Percentiles rank a stretch among this genome's conserved stretches.
Conservation (phyloP, 1,140 invertebrate species). For the Drosophila ogumai region DNA sequence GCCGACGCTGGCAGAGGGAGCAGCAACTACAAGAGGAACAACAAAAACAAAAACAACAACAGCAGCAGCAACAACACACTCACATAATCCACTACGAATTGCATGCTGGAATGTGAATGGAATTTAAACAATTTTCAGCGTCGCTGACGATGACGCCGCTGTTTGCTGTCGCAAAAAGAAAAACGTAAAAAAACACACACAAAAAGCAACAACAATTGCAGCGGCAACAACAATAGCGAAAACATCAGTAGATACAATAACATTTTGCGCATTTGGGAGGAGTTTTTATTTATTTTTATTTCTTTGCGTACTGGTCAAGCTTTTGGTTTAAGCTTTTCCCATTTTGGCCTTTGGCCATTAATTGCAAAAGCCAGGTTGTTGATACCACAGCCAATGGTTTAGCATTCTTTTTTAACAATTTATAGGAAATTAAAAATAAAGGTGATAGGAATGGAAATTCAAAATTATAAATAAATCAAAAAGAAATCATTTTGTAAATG, state of each 20-base stretch:
- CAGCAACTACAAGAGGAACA: conserved; percentile 48
- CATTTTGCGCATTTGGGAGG: conserved; percentile 36
- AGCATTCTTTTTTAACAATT: neutral
- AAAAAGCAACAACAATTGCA: conserved; percentile 23
- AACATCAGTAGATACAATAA: conserved; percentile 14
- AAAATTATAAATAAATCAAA: neutral
- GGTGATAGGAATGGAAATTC: neutral
- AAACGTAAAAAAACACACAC: conserved; percentile 26
- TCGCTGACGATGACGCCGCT: conserved; percentile 78
- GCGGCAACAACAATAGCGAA: conserved; percentile 4
- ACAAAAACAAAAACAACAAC: conserved; percentile 32
- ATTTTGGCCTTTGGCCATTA: conserved; percentile 13
- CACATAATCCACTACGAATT: conserved; percentile 79
- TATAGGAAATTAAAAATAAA: neutral
- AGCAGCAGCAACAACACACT: conserved; percentile 40
- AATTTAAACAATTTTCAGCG: conserved; percentile 83
- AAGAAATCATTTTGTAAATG: too few relatives aligned
- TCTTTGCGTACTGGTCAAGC: conserved; percentile 33
- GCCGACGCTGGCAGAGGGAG: conserved; percentile 36
- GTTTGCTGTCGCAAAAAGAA: conserved; percentile 38
- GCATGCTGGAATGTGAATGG: conserved; percentile 85
- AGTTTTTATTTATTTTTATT: conserved; percentile 23
- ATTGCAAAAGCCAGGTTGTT: conserved; percentile 7
- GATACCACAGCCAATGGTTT: neutral
- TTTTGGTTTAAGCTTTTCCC: conserved; percentile 23